Evolutionary conservation across 2,797 vertebrate genomes (phyloP), one percentile per base, ranked within the genome.

Genomic region (Sciurus vulgaris): DNA sequence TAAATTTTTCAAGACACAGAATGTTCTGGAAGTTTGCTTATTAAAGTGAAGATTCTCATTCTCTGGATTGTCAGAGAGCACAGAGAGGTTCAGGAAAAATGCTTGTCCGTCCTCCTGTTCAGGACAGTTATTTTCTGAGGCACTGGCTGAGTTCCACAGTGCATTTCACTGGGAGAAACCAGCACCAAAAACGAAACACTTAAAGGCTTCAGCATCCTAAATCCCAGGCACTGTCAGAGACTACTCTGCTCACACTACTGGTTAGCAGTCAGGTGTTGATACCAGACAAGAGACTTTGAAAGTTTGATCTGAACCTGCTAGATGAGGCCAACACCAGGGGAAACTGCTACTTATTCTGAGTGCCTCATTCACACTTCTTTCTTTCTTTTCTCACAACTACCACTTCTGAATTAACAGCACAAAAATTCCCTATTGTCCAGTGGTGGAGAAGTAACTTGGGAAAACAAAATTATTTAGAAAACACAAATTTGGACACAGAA

Each of bases 31-130:
- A 56, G 9, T 79, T 67, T 84, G 15, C 38, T 86, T 79, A 5
- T n/a, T 61, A 79, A 87, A 83, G 35, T 11, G 47, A 76, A 91
- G 11, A 79, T 8, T 22, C 33, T 96, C 56, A 69, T 89, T 93
- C 51, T 61, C 20, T 72, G 26, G 7, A 44, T 38, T 65, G 5
- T 82, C 22, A 41, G 24, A 84, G 18, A 30, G n/a, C 67, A 54
- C 24, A 51, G 63, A 56, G 63, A 79, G 33, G 14, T 51, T 59
- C 3, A 3, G 70, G 41, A 26, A 17, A 90, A 63, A 47, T 7
- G 0, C 47, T 63, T 30, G 59, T 69, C 12, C 18, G 0, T 41
- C 24, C n/a, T 51, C 22, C 20, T 15, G 41, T n/a, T 84, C 7
- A 14, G 26, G 11, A 22, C 24, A 83, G 15, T 63, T 61, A 2